Percentiles rank a stretch among this genome's conserved stretches.
phyloP scores from a whole-genome alignment of 2,113 vertebrate species.

The Odocoileus hemionus region DNA sequence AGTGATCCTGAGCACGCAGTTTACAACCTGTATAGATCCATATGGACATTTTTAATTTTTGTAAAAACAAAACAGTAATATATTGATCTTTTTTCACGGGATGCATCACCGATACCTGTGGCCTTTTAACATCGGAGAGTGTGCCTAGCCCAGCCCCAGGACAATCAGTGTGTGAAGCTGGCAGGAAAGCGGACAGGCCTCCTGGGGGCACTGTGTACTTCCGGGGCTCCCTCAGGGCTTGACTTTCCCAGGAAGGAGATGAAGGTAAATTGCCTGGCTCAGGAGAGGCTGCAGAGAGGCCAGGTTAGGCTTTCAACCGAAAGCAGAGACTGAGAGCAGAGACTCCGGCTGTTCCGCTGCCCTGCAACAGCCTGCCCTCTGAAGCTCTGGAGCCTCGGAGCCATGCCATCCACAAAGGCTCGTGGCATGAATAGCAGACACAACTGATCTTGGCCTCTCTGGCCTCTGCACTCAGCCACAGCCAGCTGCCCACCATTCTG shows the following conservation, averaged over 20 bases:
- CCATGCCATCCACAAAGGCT: neutral
- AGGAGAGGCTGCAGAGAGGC: neutral
- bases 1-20: constrained; percentile 90
- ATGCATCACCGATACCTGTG: constrained; percentile 58
- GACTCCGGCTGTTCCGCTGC: neutral
- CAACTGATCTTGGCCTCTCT: neutral
- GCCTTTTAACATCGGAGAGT: constrained; percentile 69
- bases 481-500: neutral
- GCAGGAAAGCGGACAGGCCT: neutral
- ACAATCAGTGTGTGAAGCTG: neutral
- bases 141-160: constrained; percentile 1
- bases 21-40: constrained; percentile 89
- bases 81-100: constrained; percentile 86
- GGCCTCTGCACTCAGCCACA: neutral
- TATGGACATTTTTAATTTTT: constrained; percentile 86
- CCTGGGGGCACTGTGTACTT: fast-evolving
- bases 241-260: neutral
- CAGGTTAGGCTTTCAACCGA: neutral
- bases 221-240: neutral
- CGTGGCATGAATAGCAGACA: neutral
- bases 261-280: neutral
- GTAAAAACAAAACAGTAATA: constrained; percentile 93
- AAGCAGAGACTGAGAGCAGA: neutral
- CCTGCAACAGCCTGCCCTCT: neutral
- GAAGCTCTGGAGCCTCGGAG: fast-evolving